Percentiles rank a stretch among this genome's conserved stretches.
phyloP scores from a whole-genome alignment of 1,140 invertebrate genomes.

The Drosophila repletoides region DNA sequence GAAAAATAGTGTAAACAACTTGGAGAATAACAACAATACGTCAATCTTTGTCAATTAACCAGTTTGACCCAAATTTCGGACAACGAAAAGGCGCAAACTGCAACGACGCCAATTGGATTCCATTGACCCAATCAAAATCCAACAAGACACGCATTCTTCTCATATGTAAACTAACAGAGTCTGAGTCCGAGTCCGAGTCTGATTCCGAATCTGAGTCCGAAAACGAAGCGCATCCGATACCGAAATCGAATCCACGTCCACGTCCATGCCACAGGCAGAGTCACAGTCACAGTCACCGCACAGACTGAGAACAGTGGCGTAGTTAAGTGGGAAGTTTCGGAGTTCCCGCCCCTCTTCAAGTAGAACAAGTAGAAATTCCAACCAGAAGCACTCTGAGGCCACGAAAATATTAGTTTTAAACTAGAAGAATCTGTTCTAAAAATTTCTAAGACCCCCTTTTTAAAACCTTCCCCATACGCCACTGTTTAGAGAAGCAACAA shows the following conservation, averaged over 20 bases:
- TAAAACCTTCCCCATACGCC: too few species aligned
- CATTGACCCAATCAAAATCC: slow-evolving; percentile 71
- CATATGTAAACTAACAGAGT: slow-evolving; percentile 13
- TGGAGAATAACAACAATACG: slow-evolving; percentile 70
- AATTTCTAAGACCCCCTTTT: too few species aligned
- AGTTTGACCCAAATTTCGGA: slow-evolving; percentile 71
- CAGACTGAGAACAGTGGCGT: too few species aligned
- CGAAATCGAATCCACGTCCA: not conserved
- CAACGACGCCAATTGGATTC: slow-evolving; percentile 69
- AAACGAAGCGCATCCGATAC: not conserved
- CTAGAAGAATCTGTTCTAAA: too few species aligned
- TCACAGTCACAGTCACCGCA: slow-evolving; percentile 2
- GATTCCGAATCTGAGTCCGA: not conserved
- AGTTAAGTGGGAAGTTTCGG: too few species aligned
- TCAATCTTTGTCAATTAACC: slow-evolving; percentile 80
- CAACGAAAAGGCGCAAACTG: slow-evolving; percentile 45
- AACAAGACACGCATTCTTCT: slow-evolving; percentile 24
- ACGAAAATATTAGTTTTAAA: too few species aligned
- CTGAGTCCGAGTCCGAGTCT: not conserved
- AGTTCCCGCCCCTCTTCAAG: too few species aligned
- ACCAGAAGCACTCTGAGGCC: too few species aligned
- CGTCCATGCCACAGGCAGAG: slow-evolving; percentile 6
- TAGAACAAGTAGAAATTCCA: too few species aligned
- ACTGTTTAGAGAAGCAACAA: too few species aligned
- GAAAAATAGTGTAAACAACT: slow-evolving; percentile 55